phyloP scores from a whole-genome alignment of 1,140 invertebrate species.

The Drosophila simulans region DNA sequence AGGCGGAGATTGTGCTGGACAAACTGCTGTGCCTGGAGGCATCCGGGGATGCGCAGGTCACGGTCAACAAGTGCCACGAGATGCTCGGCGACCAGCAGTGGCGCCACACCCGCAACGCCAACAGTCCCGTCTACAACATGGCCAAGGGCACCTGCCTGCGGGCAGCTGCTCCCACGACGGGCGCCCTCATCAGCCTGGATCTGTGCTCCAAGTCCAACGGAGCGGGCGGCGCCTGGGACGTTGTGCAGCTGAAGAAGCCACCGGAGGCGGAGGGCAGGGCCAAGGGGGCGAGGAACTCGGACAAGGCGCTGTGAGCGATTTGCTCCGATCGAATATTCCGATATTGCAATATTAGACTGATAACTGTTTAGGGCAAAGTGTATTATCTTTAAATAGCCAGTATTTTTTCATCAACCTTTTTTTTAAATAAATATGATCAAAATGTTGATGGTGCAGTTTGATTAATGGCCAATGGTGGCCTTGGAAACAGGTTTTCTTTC shows the following conservation, averaged over 20 bases:
- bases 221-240: conserved; percentile 89
- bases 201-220: conserved; percentile 88
- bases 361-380: conserved; percentile 45
- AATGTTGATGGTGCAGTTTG: background rate
- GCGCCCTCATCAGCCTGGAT: conserved; percentile 88
- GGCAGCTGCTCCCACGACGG: conserved; percentile 85
- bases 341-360: conserved; percentile 73
- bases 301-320: conserved; percentile 49
- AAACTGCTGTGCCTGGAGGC: conserved; percentile 94
- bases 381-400: conserved; percentile 68
- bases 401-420: conserved; percentile 62
- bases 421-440: conserved; percentile 17
- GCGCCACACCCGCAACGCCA: conserved; percentile 89
- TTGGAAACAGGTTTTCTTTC: too few relatives aligned
- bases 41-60: conserved; percentile 86
- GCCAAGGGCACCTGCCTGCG: conserved; percentile 93
- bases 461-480: too few relatives aligned
- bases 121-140: conserved; percentile 93
- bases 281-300: conserved; percentile 17
- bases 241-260: conserved; percentile 84
- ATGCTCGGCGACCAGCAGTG: conserved; percentile 95
- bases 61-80: conserved; percentile 96
- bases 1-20: conserved; percentile 93
- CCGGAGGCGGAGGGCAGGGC: conserved; percentile 8
- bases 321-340: background rate